Evolutionary conservation across 2,113 vertebrate genomes (phyloP), one percentile per base, ranked within the genome.

Genomic region (Arizona elegans): DNA sequence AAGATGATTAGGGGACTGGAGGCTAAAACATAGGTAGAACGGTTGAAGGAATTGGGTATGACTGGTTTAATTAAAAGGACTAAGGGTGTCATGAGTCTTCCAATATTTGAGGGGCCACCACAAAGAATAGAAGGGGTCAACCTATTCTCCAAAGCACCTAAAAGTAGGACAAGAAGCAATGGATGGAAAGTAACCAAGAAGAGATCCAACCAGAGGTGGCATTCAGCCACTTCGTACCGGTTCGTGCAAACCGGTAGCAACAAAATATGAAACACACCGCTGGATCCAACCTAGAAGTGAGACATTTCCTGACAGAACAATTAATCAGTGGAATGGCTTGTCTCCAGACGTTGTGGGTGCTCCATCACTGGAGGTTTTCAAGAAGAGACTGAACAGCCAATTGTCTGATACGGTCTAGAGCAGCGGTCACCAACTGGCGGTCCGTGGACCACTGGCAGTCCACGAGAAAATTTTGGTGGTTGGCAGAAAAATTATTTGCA

Each of bases 71-170:
- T 70, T 12, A 70, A 70, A n/a, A n/a, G 26, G 26, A 5, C 11
- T 2, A 13, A 11, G 10, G 62, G 26, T 2, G 29, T 6, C 29
- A 70, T 2, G 11, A n/a, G 3, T 13, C 0, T 70, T n/a, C 62
- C 62, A 70, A 2, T n/a, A 70, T 70, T 0, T n/a, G 0, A 70
- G 29, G 62, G 12, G 11, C 5, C n/a, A 5, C 1, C 4, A 0
- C 29, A 70, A 70, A 70, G 62, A 70, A n/a, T 47, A 47, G 62
- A 70, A 1, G 62, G 5, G 0, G 62, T n/a, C 62, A 65, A 65
- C 1, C 10, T 65, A 11, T 65, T 12, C 3, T 29, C 26, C 59
- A 70, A 70, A 70, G 29, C 29, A n/a, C 62, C 11, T 15, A 3
- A n/a, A n/a, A 4, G 62, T 12, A 70, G 12, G 62, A n/a, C 29